Conservation (phyloP, 2,888 invertebrate genomes). For the Micoletzkya japonica region DNA sequence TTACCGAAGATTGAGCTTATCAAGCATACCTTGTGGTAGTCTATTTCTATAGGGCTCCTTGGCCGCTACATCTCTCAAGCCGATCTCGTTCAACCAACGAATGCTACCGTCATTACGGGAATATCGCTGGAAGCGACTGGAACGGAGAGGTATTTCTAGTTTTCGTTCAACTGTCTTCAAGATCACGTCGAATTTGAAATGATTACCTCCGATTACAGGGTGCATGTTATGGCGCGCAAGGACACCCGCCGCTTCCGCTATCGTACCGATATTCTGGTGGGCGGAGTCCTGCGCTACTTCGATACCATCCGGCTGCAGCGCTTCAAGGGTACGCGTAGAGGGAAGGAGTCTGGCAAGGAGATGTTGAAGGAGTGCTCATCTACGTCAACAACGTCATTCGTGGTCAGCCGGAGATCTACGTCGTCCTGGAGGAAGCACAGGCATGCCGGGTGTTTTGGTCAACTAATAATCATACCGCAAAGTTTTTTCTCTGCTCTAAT, state of each 20-base stretch:
- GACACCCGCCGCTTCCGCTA: conserved; percentile 55
- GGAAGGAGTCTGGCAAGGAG: neutral
- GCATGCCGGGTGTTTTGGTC: neutral
- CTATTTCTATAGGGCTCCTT: conserved; percentile 22
- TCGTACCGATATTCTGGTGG: conserved; percentile 61
- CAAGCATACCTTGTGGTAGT: too few species aligned
- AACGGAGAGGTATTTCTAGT: conserved; percentile 25
- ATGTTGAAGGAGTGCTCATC: conserved; percentile 55
- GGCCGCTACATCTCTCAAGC: conserved; percentile 56
- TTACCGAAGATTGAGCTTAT: too few species aligned
- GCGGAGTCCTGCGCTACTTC: conserved; percentile 62
- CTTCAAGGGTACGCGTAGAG: conserved; percentile 47
- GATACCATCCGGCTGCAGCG: conserved; percentile 62
- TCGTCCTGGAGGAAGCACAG: conserved; percentile 60
- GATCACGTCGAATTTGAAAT: too few species aligned
- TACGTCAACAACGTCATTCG: conserved; percentile 63
- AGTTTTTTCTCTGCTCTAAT: too few species aligned
- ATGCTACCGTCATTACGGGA: conserved; percentile 63
- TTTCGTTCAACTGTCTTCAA: too few species aligned
- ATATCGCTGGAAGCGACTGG: conserved; percentile 46
- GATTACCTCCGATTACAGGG: too few species aligned
- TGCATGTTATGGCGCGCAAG: conserved; percentile 58
- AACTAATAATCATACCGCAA: too few species aligned
- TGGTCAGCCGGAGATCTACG: conserved; percentile 63
- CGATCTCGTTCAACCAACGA: conserved; percentile 62